Conservation (phyloP, 1,140 invertebrate genomes). For the Aphidius ervi region DNA sequence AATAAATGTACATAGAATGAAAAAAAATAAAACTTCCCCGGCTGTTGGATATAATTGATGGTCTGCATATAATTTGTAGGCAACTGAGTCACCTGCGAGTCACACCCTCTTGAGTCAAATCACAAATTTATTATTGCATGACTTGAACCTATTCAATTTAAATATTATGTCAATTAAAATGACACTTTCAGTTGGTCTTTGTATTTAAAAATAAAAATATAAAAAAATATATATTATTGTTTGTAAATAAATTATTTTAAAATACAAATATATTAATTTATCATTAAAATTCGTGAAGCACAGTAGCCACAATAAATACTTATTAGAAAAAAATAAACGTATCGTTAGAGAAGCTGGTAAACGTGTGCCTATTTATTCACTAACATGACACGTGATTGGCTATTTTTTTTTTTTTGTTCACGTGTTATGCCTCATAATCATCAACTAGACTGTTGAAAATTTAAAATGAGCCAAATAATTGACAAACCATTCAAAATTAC, state of each 20-base stretch:
- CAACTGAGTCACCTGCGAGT: conserved; percentile 32
- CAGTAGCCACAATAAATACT: neutral
- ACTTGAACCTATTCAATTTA: too few species aligned
- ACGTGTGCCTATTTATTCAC: conserved; percentile 10
- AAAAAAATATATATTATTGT: too few species aligned
- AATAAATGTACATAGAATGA: conserved; percentile 21
- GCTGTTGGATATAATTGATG: conserved; percentile 25
- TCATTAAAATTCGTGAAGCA: too few species aligned
- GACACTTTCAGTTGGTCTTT: too few species aligned
- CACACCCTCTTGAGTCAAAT: conserved; percentile 7
- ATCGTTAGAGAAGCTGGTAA: conserved; percentile 19
- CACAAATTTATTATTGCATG: conserved; percentile 7
- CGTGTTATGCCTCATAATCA: too few species aligned
- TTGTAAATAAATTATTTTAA: too few species aligned
- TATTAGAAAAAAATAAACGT: conserved; percentile 11
- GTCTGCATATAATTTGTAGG: conserved; percentile 27
- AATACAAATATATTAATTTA: too few species aligned
- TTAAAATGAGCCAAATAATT: neutral
- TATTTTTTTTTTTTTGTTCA: too few species aligned
- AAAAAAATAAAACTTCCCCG: conserved; percentile 11
- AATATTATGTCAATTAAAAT: too few species aligned
- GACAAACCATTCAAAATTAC: too few species aligned
- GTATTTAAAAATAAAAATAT: too few species aligned
- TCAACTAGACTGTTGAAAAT: neutral
- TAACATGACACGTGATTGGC: conserved; percentile 10